phyloP scores from a whole-genome alignment of 2,113 vertebrate genomes.

The Phaethon lepturus region DNA sequence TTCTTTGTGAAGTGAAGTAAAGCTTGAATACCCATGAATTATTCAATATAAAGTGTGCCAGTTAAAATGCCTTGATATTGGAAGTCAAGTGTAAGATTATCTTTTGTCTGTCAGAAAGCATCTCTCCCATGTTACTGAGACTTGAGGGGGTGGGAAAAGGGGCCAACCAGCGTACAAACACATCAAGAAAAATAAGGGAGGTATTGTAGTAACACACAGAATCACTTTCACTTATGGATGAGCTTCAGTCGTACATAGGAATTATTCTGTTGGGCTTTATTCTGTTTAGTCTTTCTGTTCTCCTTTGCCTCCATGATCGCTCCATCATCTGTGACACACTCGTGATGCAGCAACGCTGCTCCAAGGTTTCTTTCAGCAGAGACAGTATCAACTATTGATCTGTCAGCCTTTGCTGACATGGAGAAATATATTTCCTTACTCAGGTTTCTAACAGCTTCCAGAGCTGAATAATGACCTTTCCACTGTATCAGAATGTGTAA shows the following conservation, averaged over 20 bases:
- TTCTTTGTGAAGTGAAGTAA: conserved; percentile 96
- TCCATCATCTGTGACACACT: not conserved
- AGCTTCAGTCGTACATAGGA: not conserved
- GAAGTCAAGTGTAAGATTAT: conserved; percentile 98
- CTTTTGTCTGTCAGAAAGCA: conserved; percentile 95
- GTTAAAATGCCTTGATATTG: conserved; percentile 98
- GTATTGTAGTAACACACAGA: not conserved
- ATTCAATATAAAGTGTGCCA: conserved; percentile 96
- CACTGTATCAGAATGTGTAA: conserved; percentile 17
- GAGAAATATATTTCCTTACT: conserved; percentile 50
- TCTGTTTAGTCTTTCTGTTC: not conserved
- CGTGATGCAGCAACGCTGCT: not conserved
- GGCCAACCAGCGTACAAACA: conserved; percentile 28
- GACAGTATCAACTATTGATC: conserved; percentile 48
- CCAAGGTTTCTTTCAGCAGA: conserved; percentile 17
- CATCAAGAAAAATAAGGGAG: conserved; percentile 42
- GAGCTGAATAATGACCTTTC: conserved; percentile 36
- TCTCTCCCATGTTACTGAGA: conserved; percentile 80
- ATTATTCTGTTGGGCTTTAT: not conserved
- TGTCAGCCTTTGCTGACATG: conserved; percentile 17
- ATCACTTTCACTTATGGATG: not conserved
- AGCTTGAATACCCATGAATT: conserved; percentile 99
- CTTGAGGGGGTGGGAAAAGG: conserved; percentile 47
- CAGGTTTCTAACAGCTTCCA: conserved; percentile 41
- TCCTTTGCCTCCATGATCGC: not conserved